A percentile compares a stretch with the other conserved stretches of the same genome.
Evolutionary conservation across 2,888 invertebrate genomes (phyloP).

Genomic region (Hipparchia sbordonii): DNA sequence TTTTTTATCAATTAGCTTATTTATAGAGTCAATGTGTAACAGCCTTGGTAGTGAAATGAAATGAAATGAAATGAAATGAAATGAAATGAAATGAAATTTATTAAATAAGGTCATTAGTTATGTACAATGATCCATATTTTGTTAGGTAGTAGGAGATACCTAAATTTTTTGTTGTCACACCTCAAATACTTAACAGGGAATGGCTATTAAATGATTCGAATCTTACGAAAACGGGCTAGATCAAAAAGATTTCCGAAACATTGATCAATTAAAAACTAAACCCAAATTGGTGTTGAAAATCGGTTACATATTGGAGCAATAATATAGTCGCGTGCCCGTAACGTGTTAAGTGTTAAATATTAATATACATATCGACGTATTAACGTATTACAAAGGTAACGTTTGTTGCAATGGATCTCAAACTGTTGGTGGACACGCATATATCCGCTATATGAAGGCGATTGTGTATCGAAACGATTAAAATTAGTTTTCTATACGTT

Average conservation of each 20-base stretch:
- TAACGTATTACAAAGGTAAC: slow-evolving; percentile 34
- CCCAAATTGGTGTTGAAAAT: slow-evolving; percentile 35
- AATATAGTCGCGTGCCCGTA: slow-evolving; percentile 33
- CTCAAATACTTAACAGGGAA: too few relatives aligned
- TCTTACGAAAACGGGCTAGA: not conserved
- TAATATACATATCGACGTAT: slow-evolving; percentile 27
- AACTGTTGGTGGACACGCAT: slow-evolving; percentile 34
- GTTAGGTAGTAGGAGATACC: too few relatives aligned
- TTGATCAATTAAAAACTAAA: slow-evolving; percentile 23
- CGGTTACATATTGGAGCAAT: slow-evolving; percentile 36
- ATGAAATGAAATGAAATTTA: too few relatives aligned
- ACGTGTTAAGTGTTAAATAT: slow-evolving; percentile 33
- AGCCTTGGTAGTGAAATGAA: too few relatives aligned
- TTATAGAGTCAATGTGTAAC: too few relatives aligned
- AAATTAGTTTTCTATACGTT: not conserved
- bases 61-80: too few relatives aligned
- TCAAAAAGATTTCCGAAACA: not conserved
- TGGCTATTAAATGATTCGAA: too few relatives aligned
- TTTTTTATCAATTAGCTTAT: too few relatives aligned
- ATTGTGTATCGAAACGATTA: slow-evolving; percentile 17
- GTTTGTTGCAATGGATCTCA: slow-evolving; percentile 28
- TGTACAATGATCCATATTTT: too few relatives aligned
- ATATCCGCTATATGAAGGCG: slow-evolving; percentile 27
- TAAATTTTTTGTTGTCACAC: too few relatives aligned
- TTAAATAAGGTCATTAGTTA: too few relatives aligned